These are phyloP conservation scores for Thunnus maccoyii DNA, from an alignment of 2,113 vertebrate species.

Conservation along the genomic window DNA sequence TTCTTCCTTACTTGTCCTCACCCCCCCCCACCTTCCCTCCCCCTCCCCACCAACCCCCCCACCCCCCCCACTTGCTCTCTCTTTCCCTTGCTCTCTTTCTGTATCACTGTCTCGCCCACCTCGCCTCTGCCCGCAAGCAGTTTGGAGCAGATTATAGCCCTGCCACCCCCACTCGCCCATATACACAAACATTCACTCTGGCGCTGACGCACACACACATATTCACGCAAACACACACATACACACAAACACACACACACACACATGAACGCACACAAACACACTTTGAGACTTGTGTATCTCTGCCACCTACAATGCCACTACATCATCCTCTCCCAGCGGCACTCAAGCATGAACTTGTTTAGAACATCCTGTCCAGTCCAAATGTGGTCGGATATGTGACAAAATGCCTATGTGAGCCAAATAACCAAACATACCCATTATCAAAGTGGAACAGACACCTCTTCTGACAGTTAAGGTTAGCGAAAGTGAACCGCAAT, in stretches of 20 bases:
- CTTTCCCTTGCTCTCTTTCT: constrained; percentile 73
- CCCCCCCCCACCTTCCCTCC: neutral
- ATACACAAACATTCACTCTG: constrained; percentile 75
- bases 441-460: constrained; percentile 69
- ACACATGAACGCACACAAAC: constrained; percentile 43
- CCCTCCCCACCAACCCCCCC: neutral
- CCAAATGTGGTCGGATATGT: constrained; percentile 73
- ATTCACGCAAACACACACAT: constrained; percentile 6
- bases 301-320: constrained; percentile 77
- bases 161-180: constrained; percentile 80
- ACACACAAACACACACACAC: constrained; percentile 31
- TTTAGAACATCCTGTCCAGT: constrained; percentile 76
- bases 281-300: constrained; percentile 72
- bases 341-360: constrained; percentile 66
- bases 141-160: constrained; percentile 85
- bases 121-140: constrained; percentile 82
- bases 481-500: constrained; percentile 71
- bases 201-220: constrained; percentile 45
- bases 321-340: constrained; percentile 71
- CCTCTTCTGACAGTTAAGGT: constrained; percentile 60
- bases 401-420: constrained; percentile 54
- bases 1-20: constrained; percentile 49
- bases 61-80: constrained; percentile 24
- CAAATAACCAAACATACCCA: constrained; percentile 58
- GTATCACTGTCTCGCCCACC: constrained; percentile 84